Conservation (phyloP, 2,113 vertebrate species). For the Holacanthus passer region DNA sequence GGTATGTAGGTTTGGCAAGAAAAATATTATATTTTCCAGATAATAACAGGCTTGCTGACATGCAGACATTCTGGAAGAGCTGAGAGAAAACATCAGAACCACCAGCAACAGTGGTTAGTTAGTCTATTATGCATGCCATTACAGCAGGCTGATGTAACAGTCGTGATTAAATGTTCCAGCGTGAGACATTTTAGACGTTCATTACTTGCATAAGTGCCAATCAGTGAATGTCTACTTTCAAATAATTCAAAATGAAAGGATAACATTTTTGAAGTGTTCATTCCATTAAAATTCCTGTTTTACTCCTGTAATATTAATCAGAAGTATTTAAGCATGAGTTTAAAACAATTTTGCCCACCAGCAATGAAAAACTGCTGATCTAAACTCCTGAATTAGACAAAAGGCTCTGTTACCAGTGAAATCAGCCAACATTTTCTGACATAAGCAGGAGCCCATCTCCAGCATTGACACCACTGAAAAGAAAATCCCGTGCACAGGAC, state of each 20-base stretch:
- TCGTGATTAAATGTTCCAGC: conserved; percentile 45
- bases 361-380: conserved; percentile 20
- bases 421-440: conserved; percentile 42
- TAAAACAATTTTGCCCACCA: background rate
- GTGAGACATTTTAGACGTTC: background rate
- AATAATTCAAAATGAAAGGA: background rate
- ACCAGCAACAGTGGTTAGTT: conserved; percentile 16
- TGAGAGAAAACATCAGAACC: conserved; percentile 28
- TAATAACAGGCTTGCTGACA: conserved; percentile 45
- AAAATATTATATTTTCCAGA: conserved; percentile 44
- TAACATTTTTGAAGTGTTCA: background rate
- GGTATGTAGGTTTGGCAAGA: conserved; percentile 38
- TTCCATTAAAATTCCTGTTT: background rate
- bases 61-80: conserved; percentile 32
- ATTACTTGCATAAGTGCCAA: background rate
- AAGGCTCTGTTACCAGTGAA: background rate
- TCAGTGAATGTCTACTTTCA: background rate
- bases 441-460: conserved; percentile 28
- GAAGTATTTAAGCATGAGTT: background rate
- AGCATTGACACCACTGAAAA: conserved; percentile 39
- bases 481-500: conserved; percentile 27
- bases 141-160: conserved; percentile 39
- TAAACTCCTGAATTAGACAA: conserved; percentile 35
- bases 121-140: conserved; percentile 22
- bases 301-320: background rate